Conservation (phyloP, 2,113 vertebrate species). For the Charadrius vociferus region DNA sequence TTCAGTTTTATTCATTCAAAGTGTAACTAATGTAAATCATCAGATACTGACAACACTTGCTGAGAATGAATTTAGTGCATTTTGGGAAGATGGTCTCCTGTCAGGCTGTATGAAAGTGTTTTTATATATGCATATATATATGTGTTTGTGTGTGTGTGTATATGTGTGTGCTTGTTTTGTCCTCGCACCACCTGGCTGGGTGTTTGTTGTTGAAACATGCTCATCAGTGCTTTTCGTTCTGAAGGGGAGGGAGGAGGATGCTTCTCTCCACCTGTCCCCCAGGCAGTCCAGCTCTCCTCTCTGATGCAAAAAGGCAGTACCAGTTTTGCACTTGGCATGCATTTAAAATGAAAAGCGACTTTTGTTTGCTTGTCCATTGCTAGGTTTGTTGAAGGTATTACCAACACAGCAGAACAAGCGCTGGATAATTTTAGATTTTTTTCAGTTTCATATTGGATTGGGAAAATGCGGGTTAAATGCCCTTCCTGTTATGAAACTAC, state of each 20-base stretch:
- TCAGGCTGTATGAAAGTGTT: not conserved
- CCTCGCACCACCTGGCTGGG: not conserved
- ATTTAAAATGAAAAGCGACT: not conserved
- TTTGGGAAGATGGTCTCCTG: not conserved
- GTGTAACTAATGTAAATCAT: not conserved
- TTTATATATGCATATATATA: not conserved
- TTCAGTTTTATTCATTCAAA: not conserved
- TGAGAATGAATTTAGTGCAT: not conserved
- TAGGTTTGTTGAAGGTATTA: not conserved
- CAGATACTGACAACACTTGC: not conserved
- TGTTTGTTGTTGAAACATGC: not conserved
- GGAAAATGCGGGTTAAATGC: not conserved
- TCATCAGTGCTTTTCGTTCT: not conserved
- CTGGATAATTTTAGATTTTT: not conserved
- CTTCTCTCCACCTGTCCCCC: not conserved
- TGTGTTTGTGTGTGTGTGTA: too few species aligned
- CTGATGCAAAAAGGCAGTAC: not conserved
- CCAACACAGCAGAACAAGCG: not conserved
- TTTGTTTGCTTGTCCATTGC: not conserved
- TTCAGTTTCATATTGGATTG: not conserved
- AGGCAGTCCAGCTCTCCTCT: not conserved
- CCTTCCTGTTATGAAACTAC: not conserved
- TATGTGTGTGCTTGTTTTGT: not conserved
- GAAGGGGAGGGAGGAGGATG: not conserved
- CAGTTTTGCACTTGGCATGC: not conserved